phyloP scores from a whole-genome alignment of 1,140 invertebrate species.

The Drosophila virilis region DNA sequence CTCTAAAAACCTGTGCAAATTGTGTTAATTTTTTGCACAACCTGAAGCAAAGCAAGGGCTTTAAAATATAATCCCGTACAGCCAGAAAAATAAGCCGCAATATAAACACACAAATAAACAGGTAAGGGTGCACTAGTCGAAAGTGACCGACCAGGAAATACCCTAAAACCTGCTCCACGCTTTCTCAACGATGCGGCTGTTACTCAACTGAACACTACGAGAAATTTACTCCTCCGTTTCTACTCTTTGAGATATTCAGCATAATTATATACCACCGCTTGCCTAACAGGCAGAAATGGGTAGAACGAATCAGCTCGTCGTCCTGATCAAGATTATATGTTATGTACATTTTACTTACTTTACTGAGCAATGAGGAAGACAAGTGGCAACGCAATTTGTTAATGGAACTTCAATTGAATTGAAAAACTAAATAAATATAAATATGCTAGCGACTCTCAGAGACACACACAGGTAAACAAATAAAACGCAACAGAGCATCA shows the following conservation, averaged over 20 bases:
- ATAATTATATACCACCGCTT: too few species aligned
- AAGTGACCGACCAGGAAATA: too few species aligned
- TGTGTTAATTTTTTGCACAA: slow-evolving; percentile 32
- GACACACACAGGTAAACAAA: slow-evolving; percentile 45
- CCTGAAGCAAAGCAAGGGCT: slow-evolving; percentile 19
- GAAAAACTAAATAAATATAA: slow-evolving; percentile 73
- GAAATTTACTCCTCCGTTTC: too few species aligned
- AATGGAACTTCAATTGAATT: slow-evolving; percentile 80
- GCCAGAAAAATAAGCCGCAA: slow-evolving; percentile 13
- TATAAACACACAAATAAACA: slow-evolving; percentile 19
- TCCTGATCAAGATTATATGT: too few species aligned
- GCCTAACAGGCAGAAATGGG: too few species aligned
- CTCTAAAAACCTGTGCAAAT: slow-evolving; percentile 27
- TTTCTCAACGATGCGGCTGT: too few species aligned
- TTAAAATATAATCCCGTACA: slow-evolving; percentile 36
- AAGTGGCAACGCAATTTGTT: slow-evolving; percentile 64
- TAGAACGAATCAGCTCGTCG: too few species aligned
- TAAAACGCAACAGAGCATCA: slow-evolving; percentile 39
- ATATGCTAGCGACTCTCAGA: slow-evolving; percentile 14
- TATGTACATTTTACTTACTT: too few species aligned
- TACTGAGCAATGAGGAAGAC: not conserved
- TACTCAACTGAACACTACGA: too few species aligned
- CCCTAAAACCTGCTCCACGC: too few species aligned
- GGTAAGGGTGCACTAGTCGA: not conserved
- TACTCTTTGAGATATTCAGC: too few species aligned